phyloP scores from a whole-genome alignment of 2,113 vertebrate genomes.

The Rattus rattus region DNA sequence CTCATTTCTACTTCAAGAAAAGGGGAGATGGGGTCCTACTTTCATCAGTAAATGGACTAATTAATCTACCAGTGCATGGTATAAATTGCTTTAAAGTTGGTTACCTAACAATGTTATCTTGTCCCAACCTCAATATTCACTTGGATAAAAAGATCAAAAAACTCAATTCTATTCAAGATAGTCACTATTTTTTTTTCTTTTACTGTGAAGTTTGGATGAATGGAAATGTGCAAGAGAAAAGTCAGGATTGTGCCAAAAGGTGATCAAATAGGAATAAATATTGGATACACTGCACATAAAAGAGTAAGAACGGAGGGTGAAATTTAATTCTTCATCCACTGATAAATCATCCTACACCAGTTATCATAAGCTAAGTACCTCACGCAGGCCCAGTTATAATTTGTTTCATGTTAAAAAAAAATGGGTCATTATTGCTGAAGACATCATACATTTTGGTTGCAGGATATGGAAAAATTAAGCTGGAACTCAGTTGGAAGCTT shows the following conservation, averaged over 20 bases:
- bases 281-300: neutral
- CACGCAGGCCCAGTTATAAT: constrained; percentile 9
- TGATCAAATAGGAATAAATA: neutral
- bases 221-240: neutral
- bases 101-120: neutral
- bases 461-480: neutral
- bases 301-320: neutral
- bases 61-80: neutral
- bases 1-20: constrained; percentile 47
- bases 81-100: constrained; percentile 27
- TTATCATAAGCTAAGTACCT: neutral
- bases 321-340: neutral
- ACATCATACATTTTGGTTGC: neutral
- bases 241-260: neutral
- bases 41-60: neutral
- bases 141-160: neutral
- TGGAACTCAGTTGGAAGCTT: neutral
- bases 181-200: neutral
- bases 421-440: neutral
- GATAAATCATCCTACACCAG: neutral
- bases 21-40: neutral
- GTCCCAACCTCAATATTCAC: neutral
- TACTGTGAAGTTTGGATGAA: neutral
- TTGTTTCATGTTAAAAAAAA: constrained; percentile 33
- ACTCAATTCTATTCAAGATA: neutral